A percentile compares a stretch with the other conserved stretches of the same genome.
These are phyloP conservation scores for Sminthurides aquaticus DNA, from an alignment of 2,888 invertebrate species.

Conservation along the genomic window DNA sequence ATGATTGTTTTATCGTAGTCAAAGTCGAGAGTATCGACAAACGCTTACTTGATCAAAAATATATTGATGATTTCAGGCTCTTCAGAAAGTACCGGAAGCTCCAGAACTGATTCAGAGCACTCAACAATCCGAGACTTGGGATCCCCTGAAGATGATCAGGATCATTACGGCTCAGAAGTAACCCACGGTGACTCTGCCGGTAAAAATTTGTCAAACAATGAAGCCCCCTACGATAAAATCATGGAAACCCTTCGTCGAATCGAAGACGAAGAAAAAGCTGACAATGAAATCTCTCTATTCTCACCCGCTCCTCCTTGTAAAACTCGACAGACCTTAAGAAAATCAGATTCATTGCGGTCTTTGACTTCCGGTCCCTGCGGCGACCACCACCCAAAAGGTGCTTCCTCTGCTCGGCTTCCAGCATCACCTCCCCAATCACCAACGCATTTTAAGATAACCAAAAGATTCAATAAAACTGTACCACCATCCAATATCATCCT, in stretches of 20 bases:
- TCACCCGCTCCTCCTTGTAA: background rate
- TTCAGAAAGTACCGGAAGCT: background rate
- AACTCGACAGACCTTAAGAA: no score
- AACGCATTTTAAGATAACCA: background rate
- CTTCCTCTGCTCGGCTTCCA: background rate
- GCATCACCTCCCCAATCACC: background rate
- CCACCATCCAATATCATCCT: background rate
- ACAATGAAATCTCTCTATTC: no score
- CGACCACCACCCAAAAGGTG: no score
- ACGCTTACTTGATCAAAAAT: no score
- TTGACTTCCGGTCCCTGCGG: no score
- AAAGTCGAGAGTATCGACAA: no score
- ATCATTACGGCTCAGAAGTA: background rate
- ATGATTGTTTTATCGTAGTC: no score
- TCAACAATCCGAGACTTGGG: background rate
- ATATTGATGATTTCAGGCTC: no score
- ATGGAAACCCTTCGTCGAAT: slow-evolving; percentile 19
- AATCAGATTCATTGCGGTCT: no score
- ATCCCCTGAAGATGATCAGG: background rate
- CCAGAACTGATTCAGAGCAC: background rate
- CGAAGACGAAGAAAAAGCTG: slow-evolving; percentile 24
- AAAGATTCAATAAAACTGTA: background rate
- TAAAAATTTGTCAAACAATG: background rate
- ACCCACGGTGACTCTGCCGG: background rate
- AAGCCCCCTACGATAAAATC: slow-evolving; percentile 13